Evolutionary conservation across 2,888 invertebrate species (phyloP).

Genomic region (Saturnia japonica): DNA sequence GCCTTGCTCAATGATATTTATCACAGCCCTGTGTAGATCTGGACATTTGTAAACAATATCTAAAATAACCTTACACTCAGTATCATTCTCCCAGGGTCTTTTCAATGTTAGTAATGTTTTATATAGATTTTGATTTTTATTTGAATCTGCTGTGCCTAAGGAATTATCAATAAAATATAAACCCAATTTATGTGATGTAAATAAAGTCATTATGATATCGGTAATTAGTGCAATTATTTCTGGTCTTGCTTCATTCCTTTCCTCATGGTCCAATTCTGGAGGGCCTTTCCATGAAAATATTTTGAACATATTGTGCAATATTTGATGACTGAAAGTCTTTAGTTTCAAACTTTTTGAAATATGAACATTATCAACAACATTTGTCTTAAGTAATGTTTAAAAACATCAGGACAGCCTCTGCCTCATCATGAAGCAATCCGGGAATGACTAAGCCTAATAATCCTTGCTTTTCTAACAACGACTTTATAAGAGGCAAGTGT

Average conservation of each 20-base stretch:
- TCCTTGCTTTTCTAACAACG: slow-evolving; percentile 86
- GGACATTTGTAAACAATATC: slow-evolving; percentile 86
- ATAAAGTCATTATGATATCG: slow-evolving; percentile 86
- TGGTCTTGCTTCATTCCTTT: slow-evolving; percentile 52
- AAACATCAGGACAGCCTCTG: slow-evolving; percentile 85
- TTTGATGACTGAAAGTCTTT: slow-evolving; percentile 85
- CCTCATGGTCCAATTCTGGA: slow-evolving; percentile 63
- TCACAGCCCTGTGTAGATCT: slow-evolving; percentile 85
- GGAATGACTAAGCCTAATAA: slow-evolving; percentile 84
- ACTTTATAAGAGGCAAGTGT: slow-evolving; percentile 84
- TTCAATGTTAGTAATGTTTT: slow-evolving; percentile 85
- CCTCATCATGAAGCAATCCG: slow-evolving; percentile 85
- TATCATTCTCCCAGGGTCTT: slow-evolving; percentile 86
- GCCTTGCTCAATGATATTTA: slow-evolving; percentile 81
- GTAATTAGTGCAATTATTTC: slow-evolving; percentile 83
- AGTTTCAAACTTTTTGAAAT: slow-evolving; percentile 89
- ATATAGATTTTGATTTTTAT: slow-evolving; percentile 83
- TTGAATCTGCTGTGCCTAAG: slow-evolving; percentile 82
- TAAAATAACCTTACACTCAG: slow-evolving; percentile 83
- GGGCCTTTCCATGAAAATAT: slow-evolving; percentile 90
- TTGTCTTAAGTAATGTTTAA: slow-evolving; percentile 85
- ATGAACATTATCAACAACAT: slow-evolving; percentile 84
- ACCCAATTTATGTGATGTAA: slow-evolving; percentile 89
- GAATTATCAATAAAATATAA: slow-evolving; percentile 88
- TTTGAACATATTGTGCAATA: slow-evolving; percentile 85